These are phyloP conservation scores for Pygmarrhopalites habei DNA, from an alignment of 1,140 invertebrate species.

Conservation along the genomic window DNA sequence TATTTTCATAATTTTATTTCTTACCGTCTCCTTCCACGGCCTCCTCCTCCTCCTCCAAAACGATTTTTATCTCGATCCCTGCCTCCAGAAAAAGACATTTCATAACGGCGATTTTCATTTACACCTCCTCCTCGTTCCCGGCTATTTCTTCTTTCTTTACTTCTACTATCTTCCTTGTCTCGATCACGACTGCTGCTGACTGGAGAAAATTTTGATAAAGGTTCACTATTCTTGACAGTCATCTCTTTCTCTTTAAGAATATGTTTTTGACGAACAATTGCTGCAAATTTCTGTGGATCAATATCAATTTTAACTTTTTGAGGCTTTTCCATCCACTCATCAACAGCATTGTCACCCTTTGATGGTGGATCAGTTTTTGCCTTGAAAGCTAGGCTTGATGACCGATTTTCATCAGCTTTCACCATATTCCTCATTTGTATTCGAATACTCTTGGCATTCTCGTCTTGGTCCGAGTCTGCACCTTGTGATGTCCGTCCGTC, in stretches of 20 bases:
- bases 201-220: constrained; percentile 1
- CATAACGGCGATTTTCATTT: constrained; percentile 20
- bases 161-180: constrained; percentile 2
- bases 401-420: constrained; percentile 38
- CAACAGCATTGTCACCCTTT: constrained; percentile 21
- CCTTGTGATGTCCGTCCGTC: constrained; percentile 35
- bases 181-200: background rate
- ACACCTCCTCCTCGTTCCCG: constrained; percentile 3
- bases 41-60: background rate
- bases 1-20: too few species aligned
- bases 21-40: constrained; percentile 20
- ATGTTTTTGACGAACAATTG: constrained; percentile 36
- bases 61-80: constrained; percentile 30
- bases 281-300: constrained; percentile 40
- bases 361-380: constrained; percentile 4
- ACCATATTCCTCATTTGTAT: constrained; percentile 61
- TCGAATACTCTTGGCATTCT: constrained; percentile 55
- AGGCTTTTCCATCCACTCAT: constrained; percentile 39
- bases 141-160: background rate
- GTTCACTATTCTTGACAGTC: constrained; percentile 4
- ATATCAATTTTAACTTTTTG: constrained; percentile 35
- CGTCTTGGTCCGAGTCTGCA: constrained; percentile 41
- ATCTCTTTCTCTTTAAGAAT: constrained; percentile 28
- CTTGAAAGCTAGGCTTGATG: background rate
- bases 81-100: constrained; percentile 23